Base-by-base conservation (phyloP, 2,113 vertebrate genomes). In the Phyllostomus hastatus region DNA sequence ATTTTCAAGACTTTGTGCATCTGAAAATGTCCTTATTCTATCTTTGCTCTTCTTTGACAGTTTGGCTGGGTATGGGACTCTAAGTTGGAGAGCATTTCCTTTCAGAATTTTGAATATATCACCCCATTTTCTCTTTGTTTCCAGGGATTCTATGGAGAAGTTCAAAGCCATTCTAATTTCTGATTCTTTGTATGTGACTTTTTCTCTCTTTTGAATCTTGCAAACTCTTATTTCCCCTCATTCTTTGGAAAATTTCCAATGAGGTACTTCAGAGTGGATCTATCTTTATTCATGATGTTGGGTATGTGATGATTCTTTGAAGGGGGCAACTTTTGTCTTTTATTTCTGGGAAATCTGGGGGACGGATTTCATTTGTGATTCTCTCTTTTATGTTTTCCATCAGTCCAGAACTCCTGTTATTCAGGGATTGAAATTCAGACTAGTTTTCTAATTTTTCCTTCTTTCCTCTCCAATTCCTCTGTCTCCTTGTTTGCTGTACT, bases 1-100 rank as follows among this genome's bases (percentile, higher is more conserved):
- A 31, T 46, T 78, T 91, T 94, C 33, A 54, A 92, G 84, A 90
- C 0, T 4, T 33, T 54, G 9, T 4, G 9, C 70, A 26, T 66
- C 52, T 91, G 64, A 80, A 96, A 81, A 72, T 86, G 52, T 95
- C 46, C 85, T 78, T 66, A 43, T 80, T 91, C 11, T 66, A 73
- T 28, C 48, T 41, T 80, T 38, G 46, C 26, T 16, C 2, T 66
- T 79, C 16, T 35, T 72, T 84, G 84, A 82, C 64, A 69, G 41
- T 88, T 75, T 69, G 35, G 38, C 88, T 95, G 41, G 83, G 69
- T 92, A 80, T 73, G 73, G 75, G 91, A 91, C 38, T 85, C 59
- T 70, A 67, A 24, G 7, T 69, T 85, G 80, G 33, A 83, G 64
- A 88, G 8, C 8, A 86, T 75, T 91, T 91, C 50, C 61, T 89